These are phyloP conservation scores for Calypte anna DNA, from an alignment of 2,113 vertebrate species.

Conservation along the genomic window DNA sequence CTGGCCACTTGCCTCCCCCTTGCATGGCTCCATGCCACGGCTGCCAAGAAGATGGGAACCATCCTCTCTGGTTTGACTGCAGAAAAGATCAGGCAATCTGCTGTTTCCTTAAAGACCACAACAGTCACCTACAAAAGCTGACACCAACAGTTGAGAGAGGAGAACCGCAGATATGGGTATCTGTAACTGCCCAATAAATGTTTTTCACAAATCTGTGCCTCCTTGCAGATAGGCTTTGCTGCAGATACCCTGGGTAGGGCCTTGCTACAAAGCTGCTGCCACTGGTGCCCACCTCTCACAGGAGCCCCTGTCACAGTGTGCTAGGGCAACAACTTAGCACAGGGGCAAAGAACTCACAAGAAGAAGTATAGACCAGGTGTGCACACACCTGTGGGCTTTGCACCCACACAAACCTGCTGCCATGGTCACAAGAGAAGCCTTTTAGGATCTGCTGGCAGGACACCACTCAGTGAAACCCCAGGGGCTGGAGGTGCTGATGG, in stretches of 20 bases:
- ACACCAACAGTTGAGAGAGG: fast-evolving
- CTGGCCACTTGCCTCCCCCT: not conserved
- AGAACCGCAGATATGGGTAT: fast-evolving
- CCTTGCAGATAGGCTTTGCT: not conserved
- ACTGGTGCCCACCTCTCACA: not conserved
- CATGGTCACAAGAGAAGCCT: not conserved
- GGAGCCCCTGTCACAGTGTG: fast-evolving
- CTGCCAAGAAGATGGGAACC: not conserved
- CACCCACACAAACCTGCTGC: not conserved
- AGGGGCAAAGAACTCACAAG: not conserved
- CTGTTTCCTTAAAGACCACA: not conserved
- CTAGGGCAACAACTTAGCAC: no score
- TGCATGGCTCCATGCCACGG: not conserved
- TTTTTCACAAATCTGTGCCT: not conserved
- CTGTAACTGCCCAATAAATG: not conserved
- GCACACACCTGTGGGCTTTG: not conserved
- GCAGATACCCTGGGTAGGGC: not conserved
- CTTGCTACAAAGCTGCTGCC: not conserved
- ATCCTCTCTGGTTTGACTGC: not conserved
- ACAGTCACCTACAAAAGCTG: not conserved
- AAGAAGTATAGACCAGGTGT: not conserved
- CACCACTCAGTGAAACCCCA: not conserved
- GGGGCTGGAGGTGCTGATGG: not conserved
- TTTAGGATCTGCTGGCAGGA: not conserved
- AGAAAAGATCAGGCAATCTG: not conserved